phyloP scores from a whole-genome alignment of 1,140 invertebrate genomes.

The Atta texana region DNA sequence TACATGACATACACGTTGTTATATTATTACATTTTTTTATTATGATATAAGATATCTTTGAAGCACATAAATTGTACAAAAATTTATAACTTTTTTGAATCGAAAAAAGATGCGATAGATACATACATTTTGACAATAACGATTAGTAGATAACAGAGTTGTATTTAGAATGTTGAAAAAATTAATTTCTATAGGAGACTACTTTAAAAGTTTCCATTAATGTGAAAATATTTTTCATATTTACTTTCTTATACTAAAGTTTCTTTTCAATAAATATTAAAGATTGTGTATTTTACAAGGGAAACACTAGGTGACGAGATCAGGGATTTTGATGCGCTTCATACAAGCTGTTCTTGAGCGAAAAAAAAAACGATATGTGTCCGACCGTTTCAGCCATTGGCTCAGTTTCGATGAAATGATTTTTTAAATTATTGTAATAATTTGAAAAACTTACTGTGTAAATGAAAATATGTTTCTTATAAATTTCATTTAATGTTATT shows the following conservation, averaged over 20 bases:
- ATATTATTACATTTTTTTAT: background rate
- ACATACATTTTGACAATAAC: background rate
- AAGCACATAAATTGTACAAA: conserved; percentile 73
- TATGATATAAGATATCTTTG: conserved; percentile 56
- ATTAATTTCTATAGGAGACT: conserved; percentile 64
- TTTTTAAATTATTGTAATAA: too few species aligned
- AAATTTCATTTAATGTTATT: too few species aligned
- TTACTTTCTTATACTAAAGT: background rate
- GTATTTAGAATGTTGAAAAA: conserved; percentile 11
- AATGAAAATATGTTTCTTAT: too few species aligned
- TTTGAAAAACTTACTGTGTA: too few species aligned
- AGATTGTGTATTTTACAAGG: background rate
- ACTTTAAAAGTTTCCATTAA: conserved; percentile 69
- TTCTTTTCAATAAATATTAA: background rate
- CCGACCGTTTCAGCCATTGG: too few species aligned
- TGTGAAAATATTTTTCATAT: conserved; percentile 11
- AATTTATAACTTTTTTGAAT: conserved; percentile 32
- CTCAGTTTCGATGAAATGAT: too few species aligned
- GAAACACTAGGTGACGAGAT: too few species aligned
- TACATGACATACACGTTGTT: background rate
- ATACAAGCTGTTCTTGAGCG: too few species aligned
- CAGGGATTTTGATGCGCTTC: too few species aligned
- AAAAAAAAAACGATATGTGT: too few species aligned
- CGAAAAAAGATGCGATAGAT: background rate
- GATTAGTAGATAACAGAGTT: conserved; percentile 31